Conservation (phyloP, 2,113 vertebrate species). For the Zapornia atra region DNA sequence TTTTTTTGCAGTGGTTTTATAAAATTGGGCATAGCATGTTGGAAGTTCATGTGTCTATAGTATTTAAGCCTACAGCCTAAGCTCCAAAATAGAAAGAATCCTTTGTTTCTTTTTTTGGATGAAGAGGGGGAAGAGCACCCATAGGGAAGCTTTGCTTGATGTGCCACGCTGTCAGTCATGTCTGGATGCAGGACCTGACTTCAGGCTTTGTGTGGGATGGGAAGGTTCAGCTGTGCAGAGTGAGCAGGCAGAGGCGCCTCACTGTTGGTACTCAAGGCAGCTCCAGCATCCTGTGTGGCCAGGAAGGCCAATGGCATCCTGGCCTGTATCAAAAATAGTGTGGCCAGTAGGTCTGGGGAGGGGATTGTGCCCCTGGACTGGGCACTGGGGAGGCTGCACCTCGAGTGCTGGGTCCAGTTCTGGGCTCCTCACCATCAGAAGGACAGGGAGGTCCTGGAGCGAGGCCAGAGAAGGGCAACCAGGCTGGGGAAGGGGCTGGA, state of each 20-base stretch:
- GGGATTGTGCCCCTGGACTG: no score
- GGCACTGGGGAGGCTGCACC: no score
- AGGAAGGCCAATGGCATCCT: no score
- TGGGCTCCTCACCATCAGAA: no score
- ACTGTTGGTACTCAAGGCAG: fast-evolving
- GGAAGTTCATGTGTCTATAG: background rate
- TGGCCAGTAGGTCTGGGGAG: no score
- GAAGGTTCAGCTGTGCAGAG: background rate
- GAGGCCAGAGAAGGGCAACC: no score
- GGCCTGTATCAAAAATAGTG: no score
- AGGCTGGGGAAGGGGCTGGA: no score
- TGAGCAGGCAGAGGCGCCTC: fast-evolving
- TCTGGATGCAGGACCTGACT: background rate
- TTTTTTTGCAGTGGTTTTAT: background rate
- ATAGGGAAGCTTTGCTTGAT: background rate
- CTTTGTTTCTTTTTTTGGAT: background rate
- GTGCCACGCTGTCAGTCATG: background rate
- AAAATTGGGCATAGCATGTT: background rate
- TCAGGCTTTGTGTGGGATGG: background rate
- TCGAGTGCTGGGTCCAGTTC: no score
- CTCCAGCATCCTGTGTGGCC: background rate
- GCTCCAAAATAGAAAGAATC: background rate
- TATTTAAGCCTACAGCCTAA: background rate
- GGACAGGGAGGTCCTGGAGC: no score
- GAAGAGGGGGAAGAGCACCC: background rate